These are phyloP conservation scores for Tinamus major DNA, from an alignment of 2,797 vertebrate species.

Conservation along the genomic window DNA sequence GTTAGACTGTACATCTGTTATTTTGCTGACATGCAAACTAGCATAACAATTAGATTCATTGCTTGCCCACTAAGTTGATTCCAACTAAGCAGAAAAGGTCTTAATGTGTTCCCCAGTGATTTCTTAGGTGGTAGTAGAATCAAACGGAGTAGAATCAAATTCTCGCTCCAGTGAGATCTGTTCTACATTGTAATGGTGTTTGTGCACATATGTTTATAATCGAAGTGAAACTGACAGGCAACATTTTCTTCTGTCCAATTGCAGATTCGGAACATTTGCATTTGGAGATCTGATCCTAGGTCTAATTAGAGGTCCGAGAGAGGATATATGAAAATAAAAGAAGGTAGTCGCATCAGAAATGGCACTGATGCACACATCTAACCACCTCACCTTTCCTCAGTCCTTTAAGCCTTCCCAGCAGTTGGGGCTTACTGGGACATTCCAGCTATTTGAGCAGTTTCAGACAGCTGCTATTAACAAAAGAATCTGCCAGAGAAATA, in stretches of 20 bases:
- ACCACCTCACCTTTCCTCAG: constrained; percentile 44
- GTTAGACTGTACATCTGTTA: constrained; percentile 79
- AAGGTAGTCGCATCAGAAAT: background rate
- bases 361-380: background rate
- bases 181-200: background rate
- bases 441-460: constrained; percentile 28
- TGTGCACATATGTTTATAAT: background rate
- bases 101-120: constrained; percentile 22
- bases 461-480: constrained; percentile 46
- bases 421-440: constrained; percentile 6
- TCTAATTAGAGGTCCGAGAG: background rate
- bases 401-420: background rate
- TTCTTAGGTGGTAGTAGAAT: constrained; percentile 36
- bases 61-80: constrained; percentile 66
- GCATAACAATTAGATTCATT: constrained; percentile 77
- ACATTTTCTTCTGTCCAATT: background rate
- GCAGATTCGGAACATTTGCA: background rate
- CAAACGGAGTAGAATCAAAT: constrained; percentile 26
- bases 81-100: constrained; percentile 60
- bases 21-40: constrained; percentile 80
- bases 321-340: background rate
- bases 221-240: background rate
- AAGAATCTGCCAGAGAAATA: constrained; percentile 29
- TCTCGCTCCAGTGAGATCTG: constrained; percentile 1
- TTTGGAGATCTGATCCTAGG: background rate